Evolutionary conservation across 2,888 invertebrate species (phyloP).

Genomic region (Tenodera sinensis): DNA sequence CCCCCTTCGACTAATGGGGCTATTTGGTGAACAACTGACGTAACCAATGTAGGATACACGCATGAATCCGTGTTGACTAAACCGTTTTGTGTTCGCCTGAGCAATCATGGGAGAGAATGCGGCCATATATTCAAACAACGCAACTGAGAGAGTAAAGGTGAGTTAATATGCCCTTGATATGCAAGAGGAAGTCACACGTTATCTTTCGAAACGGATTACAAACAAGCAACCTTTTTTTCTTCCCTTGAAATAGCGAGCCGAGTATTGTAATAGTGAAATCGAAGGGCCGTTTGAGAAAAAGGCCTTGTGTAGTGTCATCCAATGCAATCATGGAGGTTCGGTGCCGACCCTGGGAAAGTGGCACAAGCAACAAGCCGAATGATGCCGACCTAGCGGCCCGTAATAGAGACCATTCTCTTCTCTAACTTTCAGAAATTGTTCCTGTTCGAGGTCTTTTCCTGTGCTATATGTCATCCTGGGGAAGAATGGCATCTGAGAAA

Average conservation of each 20-base stretch:
- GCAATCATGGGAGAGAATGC: background rate
- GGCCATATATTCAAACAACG: background rate
- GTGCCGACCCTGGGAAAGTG: background rate
- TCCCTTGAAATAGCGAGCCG: background rate
- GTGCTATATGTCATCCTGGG: no score
- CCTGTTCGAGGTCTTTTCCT: no score
- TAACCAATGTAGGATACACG: background rate
- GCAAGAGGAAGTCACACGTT: background rate
- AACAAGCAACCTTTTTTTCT: background rate
- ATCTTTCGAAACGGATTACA: background rate
- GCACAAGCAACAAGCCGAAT: background rate
- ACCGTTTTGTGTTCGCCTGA: background rate
- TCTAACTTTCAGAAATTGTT: background rate
- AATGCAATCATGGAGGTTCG: background rate
- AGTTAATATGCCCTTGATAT: background rate
- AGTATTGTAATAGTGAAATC: background rate
- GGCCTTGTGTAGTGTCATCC: background rate
- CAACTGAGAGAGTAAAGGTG: background rate
- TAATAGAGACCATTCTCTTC: background rate
- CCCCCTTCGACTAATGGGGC: no score
- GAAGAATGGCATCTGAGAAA: no score
- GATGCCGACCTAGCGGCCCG: background rate
- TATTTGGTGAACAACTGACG: no score
- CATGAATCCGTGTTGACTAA: background rate
- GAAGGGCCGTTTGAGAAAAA: background rate